phyloP scores from a whole-genome alignment of 2,113 vertebrate genomes.

The Emydocephalus ijimae region DNA sequence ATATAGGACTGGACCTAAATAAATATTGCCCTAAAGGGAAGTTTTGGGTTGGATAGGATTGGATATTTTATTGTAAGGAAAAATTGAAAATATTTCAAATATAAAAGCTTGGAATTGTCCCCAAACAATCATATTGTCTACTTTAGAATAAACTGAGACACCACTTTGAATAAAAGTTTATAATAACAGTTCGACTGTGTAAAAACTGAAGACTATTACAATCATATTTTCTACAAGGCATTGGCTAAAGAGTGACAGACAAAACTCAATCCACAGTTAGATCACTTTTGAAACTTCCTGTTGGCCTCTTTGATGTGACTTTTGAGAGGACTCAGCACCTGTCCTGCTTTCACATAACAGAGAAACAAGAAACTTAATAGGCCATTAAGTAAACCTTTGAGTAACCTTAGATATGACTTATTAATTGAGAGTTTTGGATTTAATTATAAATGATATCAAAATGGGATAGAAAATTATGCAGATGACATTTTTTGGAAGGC shows the following conservation, averaged over 20 bases:
- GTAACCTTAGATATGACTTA: slow-evolving; percentile 33
- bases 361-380: slow-evolving; percentile 58
- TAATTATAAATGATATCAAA: background rate
- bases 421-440: background rate
- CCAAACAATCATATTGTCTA: background rate
- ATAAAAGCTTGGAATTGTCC: background rate
- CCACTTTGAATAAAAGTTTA: background rate
- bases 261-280: slow-evolving; percentile 43
- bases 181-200: slow-evolving; percentile 8
- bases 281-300: slow-evolving; percentile 45
- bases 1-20: background rate
- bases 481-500: background rate
- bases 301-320: slow-evolving; percentile 67
- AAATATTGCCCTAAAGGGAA: background rate
- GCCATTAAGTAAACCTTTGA: slow-evolving; percentile 46
- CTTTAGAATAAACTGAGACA: background rate
- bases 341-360: slow-evolving; percentile 31
- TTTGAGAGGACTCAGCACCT: slow-evolving; percentile 51
- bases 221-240: slow-evolving; percentile 42
- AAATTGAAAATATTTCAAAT: background rate
- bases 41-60: background rate
- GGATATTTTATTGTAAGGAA: background rate
- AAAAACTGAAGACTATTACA: slow-evolving; percentile 28
- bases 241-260: slow-evolving; percentile 47
- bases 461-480: slow-evolving; percentile 1